Conservation (phyloP, 2,888 invertebrate species). For the Agrochola lota region DNA sequence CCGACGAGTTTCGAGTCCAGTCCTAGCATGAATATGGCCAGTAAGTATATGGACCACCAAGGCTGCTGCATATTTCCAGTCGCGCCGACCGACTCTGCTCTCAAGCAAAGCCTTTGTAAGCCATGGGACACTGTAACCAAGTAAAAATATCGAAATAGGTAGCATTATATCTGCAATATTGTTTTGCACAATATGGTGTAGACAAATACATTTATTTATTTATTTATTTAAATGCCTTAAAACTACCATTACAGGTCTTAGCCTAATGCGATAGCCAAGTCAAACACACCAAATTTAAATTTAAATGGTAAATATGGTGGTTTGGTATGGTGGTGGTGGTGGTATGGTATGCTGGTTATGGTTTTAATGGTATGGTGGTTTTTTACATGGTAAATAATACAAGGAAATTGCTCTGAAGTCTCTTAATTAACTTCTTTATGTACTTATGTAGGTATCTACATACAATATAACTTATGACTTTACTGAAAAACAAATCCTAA, state of each 20-base stretch:
- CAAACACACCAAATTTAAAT: too few relatives aligned
- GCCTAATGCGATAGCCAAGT: too few relatives aligned
- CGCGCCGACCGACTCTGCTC: constrained; percentile 54
- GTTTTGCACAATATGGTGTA: neutral
- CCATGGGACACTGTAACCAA: constrained; percentile 76
- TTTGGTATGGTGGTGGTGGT: too few relatives aligned
- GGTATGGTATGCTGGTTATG: too few relatives aligned
- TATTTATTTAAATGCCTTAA: too few relatives aligned
- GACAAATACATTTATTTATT: neutral
- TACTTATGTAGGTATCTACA: too few relatives aligned
- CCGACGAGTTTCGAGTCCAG: constrained; percentile 86
- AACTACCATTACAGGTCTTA: too few relatives aligned
- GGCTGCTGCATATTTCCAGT: constrained; percentile 84
- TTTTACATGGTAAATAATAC: neutral
- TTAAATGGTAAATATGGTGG: too few relatives aligned
- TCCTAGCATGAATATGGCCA: constrained; percentile 84
- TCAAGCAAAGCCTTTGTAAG: constrained; percentile 57
- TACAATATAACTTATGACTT: neutral
- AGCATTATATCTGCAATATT: neutral
- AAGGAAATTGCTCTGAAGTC: neutral
- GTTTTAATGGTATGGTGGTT: too few relatives aligned
- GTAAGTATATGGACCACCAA: constrained; percentile 82
- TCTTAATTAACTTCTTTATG: neutral
- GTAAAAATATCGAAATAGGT: neutral
- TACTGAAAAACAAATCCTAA: neutral